phyloP scores from a whole-genome alignment of 2,797 vertebrate species.

The Acanthurus lineatus region DNA sequence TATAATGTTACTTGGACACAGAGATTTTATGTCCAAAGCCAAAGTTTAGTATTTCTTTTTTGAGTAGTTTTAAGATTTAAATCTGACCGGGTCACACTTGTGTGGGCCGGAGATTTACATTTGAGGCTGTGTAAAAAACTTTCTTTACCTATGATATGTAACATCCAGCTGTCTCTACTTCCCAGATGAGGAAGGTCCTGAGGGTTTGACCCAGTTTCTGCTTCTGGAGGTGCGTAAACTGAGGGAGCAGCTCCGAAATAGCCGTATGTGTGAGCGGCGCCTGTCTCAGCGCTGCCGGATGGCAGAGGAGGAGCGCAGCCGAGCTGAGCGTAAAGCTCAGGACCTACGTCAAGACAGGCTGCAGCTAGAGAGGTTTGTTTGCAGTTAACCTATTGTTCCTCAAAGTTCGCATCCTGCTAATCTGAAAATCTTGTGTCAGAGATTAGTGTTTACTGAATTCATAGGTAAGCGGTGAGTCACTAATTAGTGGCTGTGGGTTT shows the following conservation, averaged over 20 bases:
- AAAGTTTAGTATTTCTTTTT: not conserved
- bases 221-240: constrained; percentile 93
- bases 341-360: constrained; percentile 88
- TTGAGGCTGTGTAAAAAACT: not conserved
- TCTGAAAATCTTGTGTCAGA: not conserved
- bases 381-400: not conserved
- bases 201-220: constrained; percentile 96
- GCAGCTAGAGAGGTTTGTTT: constrained; percentile 87
- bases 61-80: not conserved
- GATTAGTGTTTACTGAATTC: not conserved
- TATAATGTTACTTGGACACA: not conserved
- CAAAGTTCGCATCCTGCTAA: too few relatives aligned
- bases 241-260: constrained; percentile 89
- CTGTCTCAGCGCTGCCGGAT: constrained; percentile 90
- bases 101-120: not conserved
- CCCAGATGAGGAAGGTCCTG: constrained; percentile 94
- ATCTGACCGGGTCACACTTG: not conserved
- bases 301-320: constrained; percentile 90
- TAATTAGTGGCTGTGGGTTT: too few relatives aligned
- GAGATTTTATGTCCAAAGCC: not conserved
- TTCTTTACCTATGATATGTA: not conserved
- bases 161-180: not conserved
- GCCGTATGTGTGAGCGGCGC: constrained; percentile 89
- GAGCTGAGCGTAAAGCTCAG: constrained; percentile 87
- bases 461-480: not conserved